These are phyloP conservation scores for Ceratina japonica DNA, from an alignment of 1,140 invertebrate species.

Conservation along the genomic window DNA sequence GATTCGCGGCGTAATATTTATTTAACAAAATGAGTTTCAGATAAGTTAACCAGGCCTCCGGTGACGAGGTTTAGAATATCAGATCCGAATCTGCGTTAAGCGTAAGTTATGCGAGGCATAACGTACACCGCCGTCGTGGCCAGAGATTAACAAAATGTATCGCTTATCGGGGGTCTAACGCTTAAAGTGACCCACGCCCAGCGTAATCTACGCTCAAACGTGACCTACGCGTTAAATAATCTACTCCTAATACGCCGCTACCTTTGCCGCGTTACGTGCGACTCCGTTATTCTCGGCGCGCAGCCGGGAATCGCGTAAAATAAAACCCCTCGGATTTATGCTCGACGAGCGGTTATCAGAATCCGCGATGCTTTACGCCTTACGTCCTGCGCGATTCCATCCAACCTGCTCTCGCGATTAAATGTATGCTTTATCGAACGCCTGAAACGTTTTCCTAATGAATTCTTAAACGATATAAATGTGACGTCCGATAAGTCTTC, in stretches of 20 bases:
- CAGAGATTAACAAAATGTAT: slow-evolving; percentile 22
- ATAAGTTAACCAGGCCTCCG: not conserved
- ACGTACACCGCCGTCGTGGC: not conserved
- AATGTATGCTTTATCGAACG: not conserved
- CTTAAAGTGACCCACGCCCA: slow-evolving; percentile 3
- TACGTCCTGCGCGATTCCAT: too few relatives aligned
- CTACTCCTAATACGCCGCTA: not conserved
- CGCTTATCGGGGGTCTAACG: slow-evolving; percentile 8
- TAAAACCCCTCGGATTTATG: slow-evolving; percentile 6
- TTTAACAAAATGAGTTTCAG: not conserved
- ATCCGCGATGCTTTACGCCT: not conserved
- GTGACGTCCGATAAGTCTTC: not conserved
- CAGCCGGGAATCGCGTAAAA: not conserved
- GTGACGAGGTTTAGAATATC: not conserved
- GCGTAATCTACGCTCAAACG: slow-evolving; percentile 9
- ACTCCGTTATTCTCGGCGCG: not conserved
- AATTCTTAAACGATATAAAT: not conserved
- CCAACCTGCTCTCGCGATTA: too few relatives aligned
- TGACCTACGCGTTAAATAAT: slow-evolving; percentile 10
- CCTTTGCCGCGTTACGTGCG: not conserved
- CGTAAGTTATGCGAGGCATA: slow-evolving; percentile 4
- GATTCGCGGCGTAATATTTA: not conserved
- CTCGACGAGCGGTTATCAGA: too few relatives aligned
- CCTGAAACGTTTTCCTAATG: not conserved
- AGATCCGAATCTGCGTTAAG: not conserved